These are phyloP conservation scores for Isichthys henryi DNA, from an alignment of 2,113 vertebrate genomes.

Conservation along the genomic window DNA sequence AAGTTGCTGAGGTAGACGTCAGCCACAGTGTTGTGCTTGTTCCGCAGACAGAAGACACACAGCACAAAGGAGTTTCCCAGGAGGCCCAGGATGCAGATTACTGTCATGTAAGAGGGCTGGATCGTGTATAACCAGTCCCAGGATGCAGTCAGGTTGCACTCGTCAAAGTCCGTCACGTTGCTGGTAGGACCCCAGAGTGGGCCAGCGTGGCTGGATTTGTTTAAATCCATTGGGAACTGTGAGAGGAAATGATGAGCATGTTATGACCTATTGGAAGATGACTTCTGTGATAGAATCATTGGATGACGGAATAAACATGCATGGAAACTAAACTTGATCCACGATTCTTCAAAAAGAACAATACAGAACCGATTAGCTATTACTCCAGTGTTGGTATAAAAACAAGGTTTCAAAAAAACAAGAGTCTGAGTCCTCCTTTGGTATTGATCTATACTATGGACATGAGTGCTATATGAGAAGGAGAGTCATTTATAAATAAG, in stretches of 20 bases:
- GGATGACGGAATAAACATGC: not conserved
- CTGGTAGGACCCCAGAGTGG: not conserved
- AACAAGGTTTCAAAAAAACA: not conserved
- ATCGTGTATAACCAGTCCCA: constrained; percentile 55
- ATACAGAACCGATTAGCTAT: not conserved
- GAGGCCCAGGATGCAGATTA: constrained; percentile 62
- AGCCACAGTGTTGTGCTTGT: constrained; percentile 63
- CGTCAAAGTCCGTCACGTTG: constrained; percentile 12
- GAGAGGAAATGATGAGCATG: not conserved
- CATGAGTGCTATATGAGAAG: not conserved
- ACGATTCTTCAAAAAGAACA: not conserved
- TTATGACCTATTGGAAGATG: not conserved
- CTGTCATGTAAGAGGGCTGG: constrained; percentile 70
- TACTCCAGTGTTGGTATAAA: not conserved
- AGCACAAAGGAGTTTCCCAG: constrained; percentile 75
- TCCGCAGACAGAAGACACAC: constrained; percentile 65
- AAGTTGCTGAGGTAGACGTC: constrained; percentile 81
- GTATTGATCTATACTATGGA: not conserved
- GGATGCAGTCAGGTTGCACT: constrained; percentile 25
- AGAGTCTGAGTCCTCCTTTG: not conserved
- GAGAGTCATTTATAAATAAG: not conserved
- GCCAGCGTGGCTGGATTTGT: constrained; percentile 1
- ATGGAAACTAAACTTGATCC: not conserved
- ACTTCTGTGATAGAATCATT: not conserved
- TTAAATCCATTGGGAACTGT: constrained; percentile 21